Evolutionary conservation across 2,113 vertebrate species (phyloP), one percentile per base, ranked within the genome.

Genomic region (Alouatta palliata): DNA sequence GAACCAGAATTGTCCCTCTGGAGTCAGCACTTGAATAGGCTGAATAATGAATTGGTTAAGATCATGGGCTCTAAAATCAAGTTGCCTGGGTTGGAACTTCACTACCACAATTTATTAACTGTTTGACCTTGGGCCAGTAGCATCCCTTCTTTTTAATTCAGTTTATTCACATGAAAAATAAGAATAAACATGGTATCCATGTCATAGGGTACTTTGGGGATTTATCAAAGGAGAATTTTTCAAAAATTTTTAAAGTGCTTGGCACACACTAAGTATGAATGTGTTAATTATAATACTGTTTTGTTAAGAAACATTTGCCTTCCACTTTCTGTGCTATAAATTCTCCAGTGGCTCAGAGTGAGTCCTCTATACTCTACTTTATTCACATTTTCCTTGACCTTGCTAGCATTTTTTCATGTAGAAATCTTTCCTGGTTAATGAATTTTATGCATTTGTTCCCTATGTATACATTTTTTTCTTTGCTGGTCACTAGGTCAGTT

Each of bases 341-440:
- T 71, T 90, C 35, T 84, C 25, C 16, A 47, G 40, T 54, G 35
- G 3, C 54, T 56, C 61, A 82, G 20, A 92, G 35, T 37, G 20
- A 97, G n/a, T 30, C 14, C 12, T 90, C n/a, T 64, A 4, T 37
- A 81, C 20, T 82, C 20, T 49, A 43, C 21, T 71, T 87, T 37
- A 25, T 61, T 84, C 13, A 49, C 11, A 73, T 20, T 92, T 64
- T 84, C 58, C 32, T 58, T 92, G 17, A 93, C 20, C 73, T 96
- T 96, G 43, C 43, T 94, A 79, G 68, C 84, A n/a, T 54, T 30
- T 85, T 82, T 87, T 87, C 75, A 90, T 14, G 8, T 89, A 40
- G 54, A 17, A 68, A 27, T 93, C 35, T 61, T 93, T 82, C 58
- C 21, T 93, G 25, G 23, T 87, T 96, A 93, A 91, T 91, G 66